Evolutionary conservation across 2,113 vertebrate species (phyloP).

Genomic region (Scophthalmus maximus): DNA sequence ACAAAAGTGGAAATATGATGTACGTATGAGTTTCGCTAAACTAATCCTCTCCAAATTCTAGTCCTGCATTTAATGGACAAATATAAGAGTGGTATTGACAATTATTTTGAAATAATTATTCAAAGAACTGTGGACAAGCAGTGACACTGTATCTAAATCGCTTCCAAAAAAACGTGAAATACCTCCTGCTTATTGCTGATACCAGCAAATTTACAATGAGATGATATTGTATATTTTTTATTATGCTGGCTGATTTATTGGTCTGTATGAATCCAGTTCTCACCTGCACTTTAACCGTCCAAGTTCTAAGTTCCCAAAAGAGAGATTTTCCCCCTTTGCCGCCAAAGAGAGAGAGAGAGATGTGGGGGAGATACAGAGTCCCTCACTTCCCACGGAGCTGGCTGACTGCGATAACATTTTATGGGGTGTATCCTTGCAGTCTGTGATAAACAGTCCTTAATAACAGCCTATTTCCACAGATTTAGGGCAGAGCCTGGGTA

Average conservation of each 20-base stretch:
- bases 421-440: constrained; percentile 31
- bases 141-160: background rate
- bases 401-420: constrained; percentile 44
- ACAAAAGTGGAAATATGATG: no score
- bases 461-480: constrained; percentile 39
- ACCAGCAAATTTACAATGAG: background rate
- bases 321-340: constrained; percentile 7
- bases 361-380: constrained; percentile 18
- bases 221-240: background rate
- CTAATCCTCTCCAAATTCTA: no score
- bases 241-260: background rate
- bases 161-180: background rate
- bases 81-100: no score
- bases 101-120: no score
- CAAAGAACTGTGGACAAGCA: background rate
- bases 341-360: constrained; percentile 28
- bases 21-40: no score
- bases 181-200: background rate
- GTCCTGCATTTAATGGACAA: no score
- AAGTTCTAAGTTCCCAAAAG: background rate
- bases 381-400: constrained; percentile 31
- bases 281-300: background rate
- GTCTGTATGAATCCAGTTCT: background rate
- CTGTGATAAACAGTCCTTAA: constrained; percentile 24
- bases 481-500: constrained; percentile 24